Conservation (phyloP, 2,797 vertebrate species). For the Arvicola amphibius region DNA sequence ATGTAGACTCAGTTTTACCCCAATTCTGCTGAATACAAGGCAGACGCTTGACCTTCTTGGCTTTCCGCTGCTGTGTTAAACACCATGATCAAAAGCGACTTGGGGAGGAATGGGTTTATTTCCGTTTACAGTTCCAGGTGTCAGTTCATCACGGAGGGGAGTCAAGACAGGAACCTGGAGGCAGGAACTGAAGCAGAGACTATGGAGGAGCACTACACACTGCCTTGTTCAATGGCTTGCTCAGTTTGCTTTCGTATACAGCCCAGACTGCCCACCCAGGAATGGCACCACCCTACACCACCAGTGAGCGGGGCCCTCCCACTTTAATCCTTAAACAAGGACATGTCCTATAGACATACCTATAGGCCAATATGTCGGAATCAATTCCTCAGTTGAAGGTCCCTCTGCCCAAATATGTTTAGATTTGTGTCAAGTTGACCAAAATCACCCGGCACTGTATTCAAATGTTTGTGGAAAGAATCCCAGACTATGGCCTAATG, state of each 20-base stretch:
- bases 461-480: conserved; percentile 17
- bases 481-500: neutral
- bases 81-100: neutral
- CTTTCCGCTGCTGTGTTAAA: neutral
- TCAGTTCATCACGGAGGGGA: no score
- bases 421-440: neutral
- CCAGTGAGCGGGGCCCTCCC: neutral
- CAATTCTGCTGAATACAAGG: neutral
- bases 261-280: neutral
- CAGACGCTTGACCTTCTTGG: neutral
- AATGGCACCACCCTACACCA: neutral
- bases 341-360: neutral
- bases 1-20: neutral
- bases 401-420: neutral
- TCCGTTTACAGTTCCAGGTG: neutral
- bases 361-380: neutral
- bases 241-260: neutral
- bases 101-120: neutral
- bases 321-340: neutral
- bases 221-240: neutral
- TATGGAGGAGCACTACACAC: neutral
- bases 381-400: neutral
- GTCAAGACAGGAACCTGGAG: neutral
- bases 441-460: neutral
- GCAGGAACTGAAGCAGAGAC: neutral